Evolutionary conservation across 2,797 vertebrate species (phyloP), one percentile per base, ranked within the genome.

Genomic region (Myotis pilosus): DNA sequence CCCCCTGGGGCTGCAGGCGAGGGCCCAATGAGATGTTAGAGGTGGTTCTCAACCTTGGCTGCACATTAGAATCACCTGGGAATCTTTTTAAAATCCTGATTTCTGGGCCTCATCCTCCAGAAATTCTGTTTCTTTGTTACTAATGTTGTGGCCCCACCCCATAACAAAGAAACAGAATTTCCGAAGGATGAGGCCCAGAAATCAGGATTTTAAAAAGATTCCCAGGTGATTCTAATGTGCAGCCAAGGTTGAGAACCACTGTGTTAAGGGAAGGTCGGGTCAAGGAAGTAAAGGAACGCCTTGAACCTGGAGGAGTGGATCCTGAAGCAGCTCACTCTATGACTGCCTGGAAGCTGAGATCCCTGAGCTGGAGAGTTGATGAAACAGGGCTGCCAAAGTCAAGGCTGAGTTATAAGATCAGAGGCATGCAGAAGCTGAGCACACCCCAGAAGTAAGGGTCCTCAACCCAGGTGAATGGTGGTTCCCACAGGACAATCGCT

Each of bases 261-360:
- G 41, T 41, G 41, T 97, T 99, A 99, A 96, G 99, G 99, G 88
- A 98, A 99, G 84, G 99, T 99, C 41, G 99, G 69, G 99, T 99
- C 74, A 99, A 99, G 97, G 99, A 99, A 98, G 98, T 99, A 92
- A 98, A 99, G 91, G 99, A 99, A 98, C 98, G 99, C 96, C 98
- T n/a, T 99, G 93, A 99, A 99, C 98, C 98, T 99, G 98, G 99
- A 99, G 97, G 99, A 99, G 98, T 99, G 99, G 99, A 99, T 99
- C 97, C 98, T 99, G 96, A 98, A 99, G 72, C 99, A 99, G 98
- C 98, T 99, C 87, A 99, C 99, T 92, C 98, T 60, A 99, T 97
- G 99, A 99, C 98, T 99, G 99, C 92, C 99, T 99, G 99, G 99
- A 99, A 97, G 99, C 99, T 97, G 99, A 99, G 91, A 99, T 99